phyloP scores from a whole-genome alignment of 2,888 invertebrate genomes.

The Ferdinandea cuprea region DNA sequence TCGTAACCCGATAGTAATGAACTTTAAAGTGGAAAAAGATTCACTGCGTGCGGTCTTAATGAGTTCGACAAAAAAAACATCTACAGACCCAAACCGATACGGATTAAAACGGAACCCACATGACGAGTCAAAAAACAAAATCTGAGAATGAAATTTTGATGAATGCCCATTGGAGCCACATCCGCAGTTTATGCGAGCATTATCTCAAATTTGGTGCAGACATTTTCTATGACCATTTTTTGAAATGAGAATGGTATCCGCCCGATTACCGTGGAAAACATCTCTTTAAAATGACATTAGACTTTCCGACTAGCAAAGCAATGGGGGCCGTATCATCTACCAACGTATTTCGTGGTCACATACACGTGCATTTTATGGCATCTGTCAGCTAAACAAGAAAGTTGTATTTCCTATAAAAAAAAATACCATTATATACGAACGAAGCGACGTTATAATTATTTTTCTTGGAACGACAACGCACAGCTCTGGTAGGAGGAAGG shows the following conservation, averaged over 20 bases:
- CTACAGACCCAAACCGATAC: conserved; percentile 3
- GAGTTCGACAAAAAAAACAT: neutral
- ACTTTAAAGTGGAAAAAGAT: conserved; percentile 13
- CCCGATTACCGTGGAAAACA: conserved; percentile 34
- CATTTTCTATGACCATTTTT: conserved; percentile 63
- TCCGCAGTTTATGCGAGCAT: neutral
- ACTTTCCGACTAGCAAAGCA: conserved; percentile 35
- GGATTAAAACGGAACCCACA: conserved; percentile 31
- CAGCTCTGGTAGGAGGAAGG: conserved; percentile 35
- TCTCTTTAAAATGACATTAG: conserved; percentile 62
- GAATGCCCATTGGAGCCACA: conserved; percentile 16
- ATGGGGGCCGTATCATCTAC: neutral
- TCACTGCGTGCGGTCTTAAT: conserved; percentile 55
- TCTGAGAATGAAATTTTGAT: conserved; percentile 28
- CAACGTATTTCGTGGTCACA: conserved; percentile 23
- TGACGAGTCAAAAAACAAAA: conserved; percentile 20
- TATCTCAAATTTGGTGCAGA: conserved; percentile 35
- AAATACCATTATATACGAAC: conserved; percentile 31
- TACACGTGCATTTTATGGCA: conserved; percentile 56
- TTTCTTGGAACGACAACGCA: conserved; percentile 31
- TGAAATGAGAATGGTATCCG: conserved; percentile 27
- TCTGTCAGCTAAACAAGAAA: conserved; percentile 58
- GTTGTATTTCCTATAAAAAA: conserved; percentile 67
- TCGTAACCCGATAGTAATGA: conserved; percentile 47
- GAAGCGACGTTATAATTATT: conserved; percentile 61